Percentiles rank a stretch among this genome's conserved stretches.
Conservation (phyloP, 2,113 vertebrate species). For the Nestor notabilis region DNA sequence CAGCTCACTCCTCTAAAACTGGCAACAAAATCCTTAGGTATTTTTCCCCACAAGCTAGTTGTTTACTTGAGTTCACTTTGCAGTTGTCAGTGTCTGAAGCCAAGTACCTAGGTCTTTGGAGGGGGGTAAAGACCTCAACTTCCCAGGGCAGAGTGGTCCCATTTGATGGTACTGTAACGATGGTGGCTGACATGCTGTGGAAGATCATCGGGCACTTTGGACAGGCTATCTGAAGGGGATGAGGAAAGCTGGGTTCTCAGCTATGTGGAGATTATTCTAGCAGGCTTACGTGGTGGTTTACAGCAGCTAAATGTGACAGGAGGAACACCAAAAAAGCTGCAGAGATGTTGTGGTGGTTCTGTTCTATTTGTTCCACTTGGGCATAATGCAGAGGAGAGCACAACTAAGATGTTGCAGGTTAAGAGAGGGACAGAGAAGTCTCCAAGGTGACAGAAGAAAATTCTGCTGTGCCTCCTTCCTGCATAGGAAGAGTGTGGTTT, state of each 20-base stretch:
- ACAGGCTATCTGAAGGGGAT: neutral
- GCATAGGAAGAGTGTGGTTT: neutral
- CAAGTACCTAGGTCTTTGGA: neutral
- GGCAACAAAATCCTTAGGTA: neutral
- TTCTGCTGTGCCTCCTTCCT: neutral
- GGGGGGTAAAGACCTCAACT: rapidly evolving
- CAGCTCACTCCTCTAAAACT: neutral
- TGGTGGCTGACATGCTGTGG: neutral
- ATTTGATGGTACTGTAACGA: rapidly evolving
- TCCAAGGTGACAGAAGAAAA: neutral
- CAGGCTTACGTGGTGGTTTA: neutral
- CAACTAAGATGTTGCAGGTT: neutral
- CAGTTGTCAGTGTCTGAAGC: neutral
- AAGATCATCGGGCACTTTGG: neutral
- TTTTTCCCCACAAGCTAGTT: neutral
- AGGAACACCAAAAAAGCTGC: neutral
- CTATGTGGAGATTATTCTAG: neutral
- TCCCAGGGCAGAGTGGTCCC: neutral
- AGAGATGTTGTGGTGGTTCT: neutral
- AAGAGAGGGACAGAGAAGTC: neutral
- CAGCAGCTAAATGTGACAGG: neutral
- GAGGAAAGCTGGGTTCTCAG: neutral
- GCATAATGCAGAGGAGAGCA: neutral
- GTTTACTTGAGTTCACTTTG: neutral
- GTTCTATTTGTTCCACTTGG: rapidly evolving